Base-by-base conservation (phyloP, 2,888 invertebrate genomes). In the Pterobdella sp. region DNA sequence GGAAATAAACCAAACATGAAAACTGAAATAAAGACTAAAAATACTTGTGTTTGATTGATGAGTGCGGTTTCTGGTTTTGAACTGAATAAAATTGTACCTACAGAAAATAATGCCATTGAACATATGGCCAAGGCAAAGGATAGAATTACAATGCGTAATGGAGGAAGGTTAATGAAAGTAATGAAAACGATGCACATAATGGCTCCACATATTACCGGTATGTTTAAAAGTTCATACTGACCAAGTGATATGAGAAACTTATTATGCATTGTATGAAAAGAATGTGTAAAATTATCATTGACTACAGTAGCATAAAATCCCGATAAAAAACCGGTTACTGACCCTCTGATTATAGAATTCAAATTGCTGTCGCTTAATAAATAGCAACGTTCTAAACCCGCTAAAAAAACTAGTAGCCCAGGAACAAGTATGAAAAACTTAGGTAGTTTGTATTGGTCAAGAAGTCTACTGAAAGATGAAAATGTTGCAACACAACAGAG, bases 171-270 rank as follows among this genome's bases (percentile, higher is more conserved):
- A 22, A 73, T 69, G 49, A 76, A 76, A 36, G 75, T 73, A 14
- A 77, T 67, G 65, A 75, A 76, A 52, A 75, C 74, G 26, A 76
- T 69, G 63, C 74, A 74, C 68, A 76, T 71, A 29, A 75, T 32
- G 22, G 74, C 37, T n/a, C 75, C 76, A 7, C 34, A 22, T 1
- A 74, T 70, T 31, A 77, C 77, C 22, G 76, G 77, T 36, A 76
- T 68, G 56, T 77, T 76, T 29, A 77, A 71, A 60, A 76, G 66
- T 60, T 76, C 76, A 4, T 74, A 52, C 29, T 75, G 36, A 26
- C 63, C 42, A 10, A 63, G 3, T 26, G 63, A 29, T 32, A 52
- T 29, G 22, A 66, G 26, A 37, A 70, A 70, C 10, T 60, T 7
- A 4, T 52, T 22, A 36, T 63, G 32, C n/a, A 37, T 34, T 1